Evolutionary conservation across 2,888 invertebrate species (phyloP).

Genomic region (Hofmannophila pseudospretella): DNA sequence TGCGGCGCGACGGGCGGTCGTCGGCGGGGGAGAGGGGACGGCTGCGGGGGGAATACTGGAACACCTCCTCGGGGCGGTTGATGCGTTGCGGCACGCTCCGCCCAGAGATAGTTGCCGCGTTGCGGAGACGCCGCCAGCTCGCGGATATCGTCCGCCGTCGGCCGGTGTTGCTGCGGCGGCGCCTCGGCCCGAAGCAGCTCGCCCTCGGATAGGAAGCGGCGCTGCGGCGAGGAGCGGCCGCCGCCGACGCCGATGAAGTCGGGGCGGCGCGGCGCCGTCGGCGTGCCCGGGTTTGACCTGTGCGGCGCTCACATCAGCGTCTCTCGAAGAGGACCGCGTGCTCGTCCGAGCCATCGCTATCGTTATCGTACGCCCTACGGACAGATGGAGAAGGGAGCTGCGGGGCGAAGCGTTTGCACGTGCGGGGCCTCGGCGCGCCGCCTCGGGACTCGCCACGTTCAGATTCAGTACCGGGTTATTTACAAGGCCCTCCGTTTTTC

Average conservation of each 20-base stretch:
- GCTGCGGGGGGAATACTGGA: conserved; percentile 28
- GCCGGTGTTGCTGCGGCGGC: conserved; percentile 75
- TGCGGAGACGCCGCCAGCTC: conserved; percentile 90
- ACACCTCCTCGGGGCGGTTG: conserved; percentile 56
- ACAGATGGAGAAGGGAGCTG: conserved; percentile 76
- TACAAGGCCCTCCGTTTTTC: too few species aligned
- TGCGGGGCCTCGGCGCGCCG: conserved; percentile 50
- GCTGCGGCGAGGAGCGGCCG: conserved; percentile 81
- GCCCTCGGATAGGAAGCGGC: conserved; percentile 89
- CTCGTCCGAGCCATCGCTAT: conserved; percentile 75
- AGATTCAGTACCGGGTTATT: conserved; percentile 19
- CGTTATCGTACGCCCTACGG: conserved; percentile 77
- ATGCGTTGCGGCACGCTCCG: conserved; percentile 77
- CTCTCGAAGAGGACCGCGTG: conserved; percentile 59
- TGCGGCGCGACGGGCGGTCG: conserved; percentile 75
- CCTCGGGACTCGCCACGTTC: conserved; percentile 40
- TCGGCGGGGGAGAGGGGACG: conserved; percentile 49
- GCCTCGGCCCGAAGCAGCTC: conserved; percentile 86
- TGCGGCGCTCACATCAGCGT: conserved; percentile 74
- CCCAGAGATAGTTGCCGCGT: conserved; percentile 75
- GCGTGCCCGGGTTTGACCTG: conserved; percentile 96
- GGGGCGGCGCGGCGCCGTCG: conserved; percentile 91
- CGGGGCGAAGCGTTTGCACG: conserved; percentile 73
- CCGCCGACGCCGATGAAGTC: conserved; percentile 88
- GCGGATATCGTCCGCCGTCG: conserved; percentile 73